Evolutionary conservation across 2,113 vertebrate genomes (phyloP).

Genomic region (Laticauda colubrina): DNA sequence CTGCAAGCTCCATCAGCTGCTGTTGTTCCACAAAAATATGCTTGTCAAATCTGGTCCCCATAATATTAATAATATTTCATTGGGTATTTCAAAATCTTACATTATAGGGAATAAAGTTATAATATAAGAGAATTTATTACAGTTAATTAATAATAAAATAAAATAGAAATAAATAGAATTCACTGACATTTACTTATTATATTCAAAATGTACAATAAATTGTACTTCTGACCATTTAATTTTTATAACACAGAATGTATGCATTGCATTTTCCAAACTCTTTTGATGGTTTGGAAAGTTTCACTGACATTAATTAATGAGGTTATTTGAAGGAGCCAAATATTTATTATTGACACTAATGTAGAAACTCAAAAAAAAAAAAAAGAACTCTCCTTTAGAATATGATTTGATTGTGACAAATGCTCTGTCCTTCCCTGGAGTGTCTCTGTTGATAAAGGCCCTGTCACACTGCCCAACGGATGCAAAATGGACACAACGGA

Average conservation of each 20-base stretch:
- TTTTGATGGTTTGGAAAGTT: conserved; percentile 9
- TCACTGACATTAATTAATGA: not conserved
- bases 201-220: not conserved
- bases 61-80: conserved; percentile 16
- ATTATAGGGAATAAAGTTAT: not conserved
- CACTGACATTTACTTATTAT: not conserved
- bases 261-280: not conserved
- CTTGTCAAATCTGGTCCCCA: not conserved
- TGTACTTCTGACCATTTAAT: not conserved
- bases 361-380: not conserved
- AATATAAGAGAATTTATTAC: not conserved
- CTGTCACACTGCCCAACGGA: no score
- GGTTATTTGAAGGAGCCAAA: not conserved
- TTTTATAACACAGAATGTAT: not conserved
- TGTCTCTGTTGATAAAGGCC: no score
- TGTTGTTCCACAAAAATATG: accelerated
- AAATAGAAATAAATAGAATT: not conserved
- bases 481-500: no score
- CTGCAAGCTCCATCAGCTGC: no score
- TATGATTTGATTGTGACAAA: not conserved
- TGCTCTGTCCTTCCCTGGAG: not conserved
- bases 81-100: not conserved
- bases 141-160: not conserved
- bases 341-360: not conserved
- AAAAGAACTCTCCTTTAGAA: not conserved